phyloP scores from a whole-genome alignment of 2,888 invertebrate species.

The Cheilosia vernalis region DNA sequence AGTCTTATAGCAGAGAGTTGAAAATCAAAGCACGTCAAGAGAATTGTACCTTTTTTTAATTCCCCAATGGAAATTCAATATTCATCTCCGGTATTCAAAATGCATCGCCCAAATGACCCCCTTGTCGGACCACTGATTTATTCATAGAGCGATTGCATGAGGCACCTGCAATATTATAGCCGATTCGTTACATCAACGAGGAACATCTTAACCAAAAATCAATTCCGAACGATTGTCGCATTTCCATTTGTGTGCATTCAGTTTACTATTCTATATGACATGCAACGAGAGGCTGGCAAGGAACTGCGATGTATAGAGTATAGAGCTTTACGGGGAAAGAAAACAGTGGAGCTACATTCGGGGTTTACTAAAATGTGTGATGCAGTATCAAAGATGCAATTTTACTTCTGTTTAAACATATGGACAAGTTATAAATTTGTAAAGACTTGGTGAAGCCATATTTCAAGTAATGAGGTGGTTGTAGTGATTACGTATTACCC shows the following conservation, averaged over 20 bases:
- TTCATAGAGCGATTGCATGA: conserved; percentile 47
- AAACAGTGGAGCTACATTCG: neutral
- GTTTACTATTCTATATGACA: conserved; percentile 9
- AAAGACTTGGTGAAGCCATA: too few species aligned
- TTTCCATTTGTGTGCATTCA: conserved; percentile 3
- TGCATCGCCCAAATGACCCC: conserved; percentile 23
- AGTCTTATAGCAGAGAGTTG: too few species aligned
- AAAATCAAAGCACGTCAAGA: too few species aligned
- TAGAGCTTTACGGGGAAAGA: neutral
- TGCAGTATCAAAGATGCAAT: too few species aligned
- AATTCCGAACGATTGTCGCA: conserved; percentile 20
- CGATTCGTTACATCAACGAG: conserved; percentile 9
- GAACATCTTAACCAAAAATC: conserved; percentile 35
- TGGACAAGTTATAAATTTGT: too few species aligned
- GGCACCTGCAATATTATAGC: conserved; percentile 28
- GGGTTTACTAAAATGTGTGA: too few species aligned
- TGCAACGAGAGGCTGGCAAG: neutral
- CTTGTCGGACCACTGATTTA: conserved; percentile 46
- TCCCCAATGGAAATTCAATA: conserved; percentile 35
- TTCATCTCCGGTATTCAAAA: conserved; percentile 25
- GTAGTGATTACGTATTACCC: too few species aligned
- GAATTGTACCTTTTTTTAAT: neutral
- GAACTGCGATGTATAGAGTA: neutral
- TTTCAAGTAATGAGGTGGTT: too few species aligned
- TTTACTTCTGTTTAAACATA: too few species aligned